Evolutionary conservation across 2,797 vertebrate genomes (phyloP).

Genomic region (Acipenser oxyrinchus): DNA sequence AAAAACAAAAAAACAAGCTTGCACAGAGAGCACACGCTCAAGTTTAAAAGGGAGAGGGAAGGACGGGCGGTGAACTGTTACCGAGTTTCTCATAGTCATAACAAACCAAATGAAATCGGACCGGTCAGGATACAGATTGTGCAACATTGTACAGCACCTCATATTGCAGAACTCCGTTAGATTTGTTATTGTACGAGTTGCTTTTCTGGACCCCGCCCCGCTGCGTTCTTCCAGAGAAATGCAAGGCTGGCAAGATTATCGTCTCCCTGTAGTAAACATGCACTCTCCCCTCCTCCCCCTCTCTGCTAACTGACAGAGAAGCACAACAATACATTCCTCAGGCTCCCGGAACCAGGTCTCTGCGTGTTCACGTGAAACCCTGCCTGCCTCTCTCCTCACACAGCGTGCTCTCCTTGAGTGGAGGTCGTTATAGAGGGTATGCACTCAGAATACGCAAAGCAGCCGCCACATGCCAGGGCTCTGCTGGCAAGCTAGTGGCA

Average conservation of each 20-base stretch:
- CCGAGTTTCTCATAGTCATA: neutral
- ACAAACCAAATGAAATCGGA: neutral
- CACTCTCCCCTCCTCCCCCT: constrained; percentile 54
- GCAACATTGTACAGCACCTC: neutral
- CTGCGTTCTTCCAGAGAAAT: neutral
- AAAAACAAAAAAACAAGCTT: neutral
- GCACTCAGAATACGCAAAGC: neutral
- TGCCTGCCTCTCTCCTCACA: constrained; percentile 37
- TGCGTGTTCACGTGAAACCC: constrained; percentile 47
- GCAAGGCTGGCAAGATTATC: neutral
- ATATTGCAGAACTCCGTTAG: neutral
- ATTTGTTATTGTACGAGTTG: neutral
- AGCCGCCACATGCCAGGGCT: constrained; percentile 8
- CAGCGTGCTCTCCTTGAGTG: constrained; percentile 48
- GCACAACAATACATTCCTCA: constrained; percentile 32
- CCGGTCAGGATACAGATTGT: no score
- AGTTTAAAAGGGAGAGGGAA: neutral
- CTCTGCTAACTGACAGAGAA: constrained; percentile 12
- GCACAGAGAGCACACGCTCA: no score
- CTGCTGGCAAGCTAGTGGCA: neutral
- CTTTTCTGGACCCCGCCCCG: neutral
- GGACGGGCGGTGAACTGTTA: neutral
- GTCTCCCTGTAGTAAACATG: constrained; percentile 42
- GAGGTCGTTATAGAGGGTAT: neutral
- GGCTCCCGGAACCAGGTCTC: constrained; percentile 20